Conservation (phyloP, 2,797 vertebrate genomes). For the Xyrichtys novacula region DNA sequence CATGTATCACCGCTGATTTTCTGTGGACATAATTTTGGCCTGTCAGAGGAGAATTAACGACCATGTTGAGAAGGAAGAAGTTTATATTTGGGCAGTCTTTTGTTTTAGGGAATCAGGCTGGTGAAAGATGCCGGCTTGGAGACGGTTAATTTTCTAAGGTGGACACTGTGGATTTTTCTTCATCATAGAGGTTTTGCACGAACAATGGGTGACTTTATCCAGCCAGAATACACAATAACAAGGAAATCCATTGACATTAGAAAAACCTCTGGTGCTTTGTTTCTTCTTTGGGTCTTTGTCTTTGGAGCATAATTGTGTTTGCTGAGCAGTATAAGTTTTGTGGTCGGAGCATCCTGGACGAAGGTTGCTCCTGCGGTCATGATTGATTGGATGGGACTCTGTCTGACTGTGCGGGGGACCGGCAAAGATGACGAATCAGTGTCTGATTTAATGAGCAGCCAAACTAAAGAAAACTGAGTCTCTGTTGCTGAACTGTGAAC, state of each 20-base stretch:
- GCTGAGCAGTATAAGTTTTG: constrained; percentile 65
- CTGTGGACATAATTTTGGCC: constrained; percentile 34
- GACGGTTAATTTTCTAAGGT: constrained; percentile 43
- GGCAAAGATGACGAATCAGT: constrained; percentile 63
- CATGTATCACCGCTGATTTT: not conserved
- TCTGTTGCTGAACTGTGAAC: constrained; percentile 54
- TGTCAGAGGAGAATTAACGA: constrained; percentile 33
- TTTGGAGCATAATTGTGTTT: constrained; percentile 46
- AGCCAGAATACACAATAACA: constrained; percentile 42
- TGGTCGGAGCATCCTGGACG: constrained; percentile 59
- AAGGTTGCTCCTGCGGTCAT: constrained; percentile 55
- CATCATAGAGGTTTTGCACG: constrained; percentile 30
- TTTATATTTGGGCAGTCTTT: constrained; percentile 38
- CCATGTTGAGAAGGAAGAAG: constrained; percentile 39
- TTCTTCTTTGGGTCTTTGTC: constrained; percentile 55
- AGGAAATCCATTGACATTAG: constrained; percentile 33
- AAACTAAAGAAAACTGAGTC: constrained; percentile 43
- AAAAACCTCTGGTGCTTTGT: constrained; percentile 35
- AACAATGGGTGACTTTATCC: constrained; percentile 62
- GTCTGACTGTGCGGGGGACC: constrained; percentile 34
- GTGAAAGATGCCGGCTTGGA: constrained; percentile 39
- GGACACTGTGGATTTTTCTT: constrained; percentile 31
- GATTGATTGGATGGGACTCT: constrained; percentile 31
- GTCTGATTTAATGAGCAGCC: constrained; percentile 49
- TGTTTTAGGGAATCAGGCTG: constrained; percentile 52